These are phyloP conservation scores for Mamestra brassicae DNA, from an alignment of 2,888 invertebrate genomes.

Conservation along the genomic window DNA sequence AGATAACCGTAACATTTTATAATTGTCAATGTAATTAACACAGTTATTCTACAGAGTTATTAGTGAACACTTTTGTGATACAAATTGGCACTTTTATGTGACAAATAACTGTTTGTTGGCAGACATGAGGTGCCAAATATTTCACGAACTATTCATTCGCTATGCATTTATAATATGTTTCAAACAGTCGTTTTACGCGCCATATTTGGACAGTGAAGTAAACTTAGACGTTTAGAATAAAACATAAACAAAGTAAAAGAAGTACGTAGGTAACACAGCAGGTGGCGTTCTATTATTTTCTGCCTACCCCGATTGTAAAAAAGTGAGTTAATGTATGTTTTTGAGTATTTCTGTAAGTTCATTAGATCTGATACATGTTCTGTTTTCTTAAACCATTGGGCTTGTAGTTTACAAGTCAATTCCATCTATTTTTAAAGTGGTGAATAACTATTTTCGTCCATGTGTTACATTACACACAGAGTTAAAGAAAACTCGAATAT, in stretches of 20 bases:
- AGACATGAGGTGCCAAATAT: slow-evolving; percentile 40
- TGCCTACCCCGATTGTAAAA: neutral
- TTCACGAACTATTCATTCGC: neutral
- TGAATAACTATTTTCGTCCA: slow-evolving; percentile 8
- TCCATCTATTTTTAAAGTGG: neutral
- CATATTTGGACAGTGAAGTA: neutral
- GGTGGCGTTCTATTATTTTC: too few relatives aligned
- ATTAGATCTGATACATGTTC: neutral
- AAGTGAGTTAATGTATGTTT: neutral
- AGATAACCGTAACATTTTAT: slow-evolving; percentile 1
- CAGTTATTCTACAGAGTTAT: slow-evolving; percentile 28
- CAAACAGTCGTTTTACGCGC: neutral
- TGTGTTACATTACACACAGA: slow-evolving; percentile 2
- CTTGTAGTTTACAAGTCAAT: neutral
- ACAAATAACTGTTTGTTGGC: slow-evolving; percentile 22
- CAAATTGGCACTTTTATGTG: slow-evolving; percentile 20
- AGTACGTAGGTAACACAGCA: neutral
- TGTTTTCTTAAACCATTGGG: neutral
- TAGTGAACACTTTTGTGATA: slow-evolving; percentile 18
- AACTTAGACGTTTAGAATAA: neutral
- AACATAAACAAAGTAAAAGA: neutral
- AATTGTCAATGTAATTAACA: slow-evolving; percentile 34
- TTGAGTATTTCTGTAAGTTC: neutral
- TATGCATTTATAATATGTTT: slow-evolving; percentile 1
- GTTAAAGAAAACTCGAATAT: neutral